Conservation (phyloP, 2,113 vertebrate genomes). For the Brienomyrus longianalis region DNA sequence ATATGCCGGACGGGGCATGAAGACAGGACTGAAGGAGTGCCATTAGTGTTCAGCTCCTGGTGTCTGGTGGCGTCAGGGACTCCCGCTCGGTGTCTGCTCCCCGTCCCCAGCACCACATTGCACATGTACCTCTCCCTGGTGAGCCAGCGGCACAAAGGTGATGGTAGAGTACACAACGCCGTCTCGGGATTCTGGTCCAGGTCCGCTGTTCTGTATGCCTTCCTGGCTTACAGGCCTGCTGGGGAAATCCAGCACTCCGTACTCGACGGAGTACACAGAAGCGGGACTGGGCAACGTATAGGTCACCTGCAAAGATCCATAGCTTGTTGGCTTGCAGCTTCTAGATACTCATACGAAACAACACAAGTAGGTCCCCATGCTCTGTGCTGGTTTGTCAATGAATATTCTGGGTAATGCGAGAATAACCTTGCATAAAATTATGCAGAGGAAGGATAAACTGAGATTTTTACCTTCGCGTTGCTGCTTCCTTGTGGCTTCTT, state of each 20-base stretch:
- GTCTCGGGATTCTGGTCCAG: neutral
- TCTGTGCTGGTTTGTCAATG: neutral
- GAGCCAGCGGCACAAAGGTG: constrained; percentile 40
- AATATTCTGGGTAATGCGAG: neutral
- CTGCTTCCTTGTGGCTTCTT: neutral
- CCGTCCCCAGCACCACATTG: neutral
- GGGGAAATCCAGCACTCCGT: constrained; percentile 58
- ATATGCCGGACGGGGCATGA: neutral
- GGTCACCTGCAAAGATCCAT: constrained; percentile 33
- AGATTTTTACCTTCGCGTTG: neutral
- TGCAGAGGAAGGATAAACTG: neutral
- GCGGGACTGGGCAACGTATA: neutral
- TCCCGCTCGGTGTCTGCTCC: neutral
- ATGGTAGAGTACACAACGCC: constrained; percentile 60
- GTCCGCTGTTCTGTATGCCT: neutral
- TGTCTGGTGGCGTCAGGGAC: neutral
- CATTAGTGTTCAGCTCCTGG: neutral
- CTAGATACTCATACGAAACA: neutral
- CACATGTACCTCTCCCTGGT: neutral
- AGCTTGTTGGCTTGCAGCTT: neutral
- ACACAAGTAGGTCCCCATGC: neutral
- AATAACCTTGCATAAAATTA: neutral
- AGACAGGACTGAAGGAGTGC: neutral
- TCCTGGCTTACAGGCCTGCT: fast-evolving
- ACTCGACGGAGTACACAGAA: constrained; percentile 48